Conservation (phyloP, 2,113 vertebrate species). For the Rhizomys pruinosus region DNA sequence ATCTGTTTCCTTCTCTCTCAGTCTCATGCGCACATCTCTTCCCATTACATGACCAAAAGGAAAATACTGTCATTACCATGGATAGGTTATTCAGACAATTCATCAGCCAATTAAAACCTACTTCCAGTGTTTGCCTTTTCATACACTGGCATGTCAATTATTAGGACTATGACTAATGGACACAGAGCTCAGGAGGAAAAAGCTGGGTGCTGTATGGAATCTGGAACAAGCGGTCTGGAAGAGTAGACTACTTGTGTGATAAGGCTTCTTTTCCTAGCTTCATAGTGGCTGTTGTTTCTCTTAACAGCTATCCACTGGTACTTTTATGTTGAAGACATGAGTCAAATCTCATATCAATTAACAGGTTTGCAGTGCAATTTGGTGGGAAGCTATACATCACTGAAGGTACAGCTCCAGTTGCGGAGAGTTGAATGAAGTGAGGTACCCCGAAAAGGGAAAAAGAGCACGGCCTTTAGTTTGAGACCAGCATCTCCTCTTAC, state of each 20-base stretch:
- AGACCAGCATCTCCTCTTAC: neutral
- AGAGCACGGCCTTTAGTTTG: neutral
- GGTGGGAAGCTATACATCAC: neutral
- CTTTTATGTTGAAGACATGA: neutral
- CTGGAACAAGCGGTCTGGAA: neutral
- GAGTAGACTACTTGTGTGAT: neutral
- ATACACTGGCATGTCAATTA: neutral
- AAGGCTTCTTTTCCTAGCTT: neutral
- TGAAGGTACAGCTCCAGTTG: neutral
- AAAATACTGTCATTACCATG: neutral
- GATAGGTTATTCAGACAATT: neutral
- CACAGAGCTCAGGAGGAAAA: neutral
- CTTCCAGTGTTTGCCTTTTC: neutral
- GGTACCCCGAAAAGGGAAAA: too few relatives aligned
- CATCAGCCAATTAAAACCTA: neutral
- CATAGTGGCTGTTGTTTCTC: neutral
- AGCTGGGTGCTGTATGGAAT: neutral
- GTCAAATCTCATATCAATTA: neutral
- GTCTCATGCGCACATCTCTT: neutral
- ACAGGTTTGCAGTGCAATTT: neutral
- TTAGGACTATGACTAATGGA: neutral
- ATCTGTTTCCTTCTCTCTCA: neutral
- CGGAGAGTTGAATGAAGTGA: neutral
- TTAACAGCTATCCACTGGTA: neutral
- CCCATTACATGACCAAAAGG: neutral